Evolutionary conservation across 2,797 vertebrate genomes (phyloP).

Genomic region (Fringilla coelebs): DNA sequence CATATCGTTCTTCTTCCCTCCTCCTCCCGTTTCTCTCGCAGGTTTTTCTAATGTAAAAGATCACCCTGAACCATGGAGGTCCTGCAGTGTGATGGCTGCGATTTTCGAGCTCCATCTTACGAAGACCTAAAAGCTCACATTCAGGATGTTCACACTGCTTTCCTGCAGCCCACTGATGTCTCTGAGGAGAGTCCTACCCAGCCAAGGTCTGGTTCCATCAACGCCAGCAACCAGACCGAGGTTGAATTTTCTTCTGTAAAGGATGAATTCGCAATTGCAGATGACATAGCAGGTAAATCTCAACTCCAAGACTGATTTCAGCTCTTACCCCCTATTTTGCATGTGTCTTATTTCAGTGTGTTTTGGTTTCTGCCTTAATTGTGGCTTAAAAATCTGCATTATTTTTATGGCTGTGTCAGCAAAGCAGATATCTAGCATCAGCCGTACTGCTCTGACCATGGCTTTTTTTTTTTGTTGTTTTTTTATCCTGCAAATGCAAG

Average conservation of each 20-base stretch:
- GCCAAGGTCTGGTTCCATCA: constrained; percentile 84
- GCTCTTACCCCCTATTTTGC: not conserved
- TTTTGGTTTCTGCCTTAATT: not conserved
- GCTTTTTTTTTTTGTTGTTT: not conserved
- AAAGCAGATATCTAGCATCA: not conserved
- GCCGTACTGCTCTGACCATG: not conserved
- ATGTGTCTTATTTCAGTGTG: not conserved
- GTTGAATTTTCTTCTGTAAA: constrained; percentile 85
- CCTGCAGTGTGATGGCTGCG: constrained; percentile 97
- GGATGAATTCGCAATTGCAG: constrained; percentile 78
- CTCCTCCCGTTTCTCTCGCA: constrained; percentile 37
- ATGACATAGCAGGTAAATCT: constrained; percentile 81
- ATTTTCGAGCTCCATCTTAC: constrained; percentile 95
- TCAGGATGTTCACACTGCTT: constrained; percentile 97
- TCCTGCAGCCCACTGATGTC: constrained; percentile 95
- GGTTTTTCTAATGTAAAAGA: constrained; percentile 93
- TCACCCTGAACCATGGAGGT: constrained; percentile 90
- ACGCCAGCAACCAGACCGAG: constrained; percentile 82
- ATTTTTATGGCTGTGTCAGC: not conserved
- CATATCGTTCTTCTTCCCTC: not conserved
- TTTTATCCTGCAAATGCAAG: not conserved
- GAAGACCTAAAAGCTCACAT: constrained; percentile 97
- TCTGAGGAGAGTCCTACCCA: constrained; percentile 79
- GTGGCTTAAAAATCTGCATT: not conserved
- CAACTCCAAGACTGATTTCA: not conserved